Conservation (phyloP, 2,888 invertebrate species). For the Lottia scabra region DNA sequence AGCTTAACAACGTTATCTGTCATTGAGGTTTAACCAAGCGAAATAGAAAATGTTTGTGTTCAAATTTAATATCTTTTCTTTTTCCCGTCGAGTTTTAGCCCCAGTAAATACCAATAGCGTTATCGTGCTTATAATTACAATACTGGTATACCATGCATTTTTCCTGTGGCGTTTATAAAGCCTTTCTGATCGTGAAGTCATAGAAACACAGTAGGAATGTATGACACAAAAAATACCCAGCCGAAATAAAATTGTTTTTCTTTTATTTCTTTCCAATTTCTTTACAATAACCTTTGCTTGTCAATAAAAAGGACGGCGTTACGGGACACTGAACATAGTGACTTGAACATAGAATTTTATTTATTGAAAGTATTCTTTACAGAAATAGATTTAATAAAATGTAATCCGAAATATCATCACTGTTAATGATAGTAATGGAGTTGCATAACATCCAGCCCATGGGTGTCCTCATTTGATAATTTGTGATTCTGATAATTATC, state of each 20-base stretch:
- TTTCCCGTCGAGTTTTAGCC: not conserved
- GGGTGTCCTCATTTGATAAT: too few relatives aligned
- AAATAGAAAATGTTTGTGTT: not conserved
- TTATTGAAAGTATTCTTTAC: too few relatives aligned
- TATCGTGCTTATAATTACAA: not conserved
- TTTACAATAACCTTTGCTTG: not conserved
- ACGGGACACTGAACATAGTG: too few relatives aligned
- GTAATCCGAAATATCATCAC: too few relatives aligned
- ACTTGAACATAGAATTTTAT: too few relatives aligned
- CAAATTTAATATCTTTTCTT: conserved; percentile 2
- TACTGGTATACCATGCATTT: not conserved
- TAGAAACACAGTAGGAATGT: not conserved
- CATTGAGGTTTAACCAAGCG: conserved; percentile 3
- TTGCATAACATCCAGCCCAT: too few relatives aligned
- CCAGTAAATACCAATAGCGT: not conserved
- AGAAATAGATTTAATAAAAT: too few relatives aligned
- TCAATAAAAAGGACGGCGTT: not conserved
- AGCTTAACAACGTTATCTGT: conserved; percentile 1
- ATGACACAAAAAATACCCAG: not conserved
- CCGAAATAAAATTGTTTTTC: not conserved
- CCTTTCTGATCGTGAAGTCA: conserved; percentile 3
- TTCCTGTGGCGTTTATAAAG: not conserved
- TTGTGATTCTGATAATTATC: too few relatives aligned
- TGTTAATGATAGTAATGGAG: too few relatives aligned
- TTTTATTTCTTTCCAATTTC: conserved; percentile 2